These are phyloP conservation scores for Typhlichthys subterraneus DNA, from an alignment of 2,797 vertebrate species.

Conservation along the genomic window DNA sequence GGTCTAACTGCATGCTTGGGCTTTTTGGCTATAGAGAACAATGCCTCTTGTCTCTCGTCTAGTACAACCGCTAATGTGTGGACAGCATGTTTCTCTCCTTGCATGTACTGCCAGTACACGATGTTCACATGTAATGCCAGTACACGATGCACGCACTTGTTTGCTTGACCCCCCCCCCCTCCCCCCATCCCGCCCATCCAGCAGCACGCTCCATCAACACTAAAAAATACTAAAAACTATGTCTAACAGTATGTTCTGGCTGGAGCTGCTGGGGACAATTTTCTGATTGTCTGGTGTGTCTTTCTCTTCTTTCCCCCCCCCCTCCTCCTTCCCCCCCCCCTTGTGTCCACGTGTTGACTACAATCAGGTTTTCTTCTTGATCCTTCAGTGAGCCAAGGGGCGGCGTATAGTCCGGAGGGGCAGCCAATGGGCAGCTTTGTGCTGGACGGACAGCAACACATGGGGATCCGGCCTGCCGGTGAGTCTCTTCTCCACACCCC, in stretches of 20 bases:
- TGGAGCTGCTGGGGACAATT: conserved; percentile 87
- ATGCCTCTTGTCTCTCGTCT: conserved; percentile 54
- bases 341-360: conserved; percentile 99
- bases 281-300: conserved; percentile 99
- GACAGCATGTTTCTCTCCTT: conserved; percentile 27
- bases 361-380: conserved; percentile 99
- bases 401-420: conserved; percentile 99
- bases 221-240: conserved; percentile 70
- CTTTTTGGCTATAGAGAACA: conserved; percentile 53
- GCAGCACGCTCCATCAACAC: conserved; percentile 43
- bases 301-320: conserved; percentile 94
- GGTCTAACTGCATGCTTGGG: conserved; percentile 69
- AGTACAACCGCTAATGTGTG: conserved; percentile 17
- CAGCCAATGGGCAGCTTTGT: conserved; percentile 99
- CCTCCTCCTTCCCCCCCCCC: conserved; percentile 84
- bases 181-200: too few relatives aligned
- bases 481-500: conserved; percentile 52
- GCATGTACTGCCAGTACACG: conserved; percentile 38
- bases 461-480: conserved; percentile 99
- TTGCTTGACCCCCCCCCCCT: conserved; percentile 63
- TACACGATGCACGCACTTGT: conserved; percentile 64
- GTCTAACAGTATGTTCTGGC: conserved; percentile 87
- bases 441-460: conserved; percentile 99
- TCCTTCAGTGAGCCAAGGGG: conserved; percentile 99
- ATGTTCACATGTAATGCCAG: conserved; percentile 32